phyloP scores from a whole-genome alignment of 2,113 vertebrate species.

The Phalacrocorax brasilianus region DNA sequence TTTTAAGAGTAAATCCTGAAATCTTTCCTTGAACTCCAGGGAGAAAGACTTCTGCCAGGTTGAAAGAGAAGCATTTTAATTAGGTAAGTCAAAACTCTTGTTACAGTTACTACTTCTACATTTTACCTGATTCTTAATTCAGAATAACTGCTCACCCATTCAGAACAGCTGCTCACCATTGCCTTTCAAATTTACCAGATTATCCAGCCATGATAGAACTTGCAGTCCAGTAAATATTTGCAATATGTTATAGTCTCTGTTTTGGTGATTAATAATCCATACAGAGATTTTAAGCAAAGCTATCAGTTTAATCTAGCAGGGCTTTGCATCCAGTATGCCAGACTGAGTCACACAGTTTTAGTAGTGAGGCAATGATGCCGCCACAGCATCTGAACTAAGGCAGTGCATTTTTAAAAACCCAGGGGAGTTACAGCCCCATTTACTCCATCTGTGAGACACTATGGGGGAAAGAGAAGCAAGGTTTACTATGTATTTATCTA shows the following conservation, averaged over 20 bases:
- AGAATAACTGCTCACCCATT: not conserved
- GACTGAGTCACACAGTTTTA: slow-evolving; percentile 24
- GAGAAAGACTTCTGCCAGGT: not conserved
- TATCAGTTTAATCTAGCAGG: slow-evolving; percentile 66
- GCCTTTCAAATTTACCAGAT: slow-evolving; percentile 55
- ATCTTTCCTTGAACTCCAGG: not conserved
- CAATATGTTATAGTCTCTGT: slow-evolving; percentile 60
- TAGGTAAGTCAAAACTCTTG: slow-evolving; percentile 4
- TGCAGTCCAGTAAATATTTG: slow-evolving; percentile 71
- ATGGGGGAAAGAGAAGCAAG: not conserved
- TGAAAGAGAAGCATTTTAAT: slow-evolving; percentile 31
- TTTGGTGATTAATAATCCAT: slow-evolving; percentile 76
- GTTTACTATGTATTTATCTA: slow-evolving; percentile 54
- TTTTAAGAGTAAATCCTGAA: not conserved
- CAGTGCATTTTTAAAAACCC: slow-evolving; percentile 75
- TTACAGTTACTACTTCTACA: not conserved
- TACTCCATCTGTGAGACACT: slow-evolving; percentile 76
- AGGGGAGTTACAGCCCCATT: slow-evolving; percentile 74
- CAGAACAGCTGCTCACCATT: not conserved
- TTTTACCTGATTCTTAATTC: slow-evolving; percentile 6
- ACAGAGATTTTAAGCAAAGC: slow-evolving; percentile 75
- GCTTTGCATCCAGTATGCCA: slow-evolving; percentile 43
- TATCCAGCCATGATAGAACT: slow-evolving; percentile 39
- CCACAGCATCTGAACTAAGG: slow-evolving; percentile 59
- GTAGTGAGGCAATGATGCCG: slow-evolving; percentile 60